phyloP scores from a whole-genome alignment of 2,113 vertebrate genomes.

The human (Homo sapiens) region GRCh38 chr18:5363501-5364000 shows the following conservation, averaged over 20 bases:
- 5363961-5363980: background rate
- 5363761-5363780: background rate
- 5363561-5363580: background rate
- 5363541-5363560: background rate
- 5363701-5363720: background rate
- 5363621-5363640: background rate
- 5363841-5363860: background rate
- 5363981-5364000: background rate
- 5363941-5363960: background rate
- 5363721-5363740: no score
- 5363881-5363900: background rate
- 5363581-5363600: no score
- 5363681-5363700: background rate
- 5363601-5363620: background rate
- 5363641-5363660: background rate
- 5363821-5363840: background rate
- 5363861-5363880: background rate
- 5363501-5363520: no score
- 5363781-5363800: background rate
- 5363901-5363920: background rate
- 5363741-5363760: background rate
- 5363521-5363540: background rate
- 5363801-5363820: background rate
- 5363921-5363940: background rate
- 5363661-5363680: no score